Base-by-base conservation (phyloP, 2,888 invertebrate genomes). In the Drosophila mimica region DNA sequence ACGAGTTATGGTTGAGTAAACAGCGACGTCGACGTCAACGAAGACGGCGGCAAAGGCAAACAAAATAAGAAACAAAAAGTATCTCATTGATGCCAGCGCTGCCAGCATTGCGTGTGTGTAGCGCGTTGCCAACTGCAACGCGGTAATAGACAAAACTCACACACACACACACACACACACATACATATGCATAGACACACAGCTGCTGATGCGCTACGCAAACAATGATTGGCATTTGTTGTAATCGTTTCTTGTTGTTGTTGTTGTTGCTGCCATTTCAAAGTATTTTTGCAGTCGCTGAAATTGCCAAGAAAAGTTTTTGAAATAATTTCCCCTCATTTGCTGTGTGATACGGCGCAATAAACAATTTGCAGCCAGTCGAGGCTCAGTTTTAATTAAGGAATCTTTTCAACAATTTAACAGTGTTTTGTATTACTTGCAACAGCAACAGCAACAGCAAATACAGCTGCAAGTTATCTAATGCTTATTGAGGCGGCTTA, bases 181-280 rank as follows among this genome's bases (percentile, higher is more conserved):
- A 82, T 73, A 20, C 33, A 15, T 20, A 34, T 15, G 54, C 68
- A 25, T 25, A 46, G 70, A 54, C 67, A 84, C 70, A 73, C 82
- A 83, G 79, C 82, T 75, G 82, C 90, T 89, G 85, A 85, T 89
- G 88, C 76, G 86, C 88, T 89, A 81, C 87, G 85, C 86, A 74
- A 86, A 88, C 83, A 86, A 90, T 90, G 86, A 86, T 86, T 89
- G 85, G 85, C 85, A 85, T 89, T 89, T 77, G 83, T 76, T 85
- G 90, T 80, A 82, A 86, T 87, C 83, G 74, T 68, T 75, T 54
- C 34, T 54, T 70, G 72, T 49, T 74, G 69, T 58, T 79, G 71
- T 62, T 72, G 57, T 54, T 59, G 82, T 54, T 61, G 61, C 36
- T 43, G 66, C 46, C 72, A 76, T 76, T 67, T 64, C 53, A 74